Evolutionary conservation across 2,797 vertebrate genomes (phyloP).

Genomic region (Pterois miles): DNA sequence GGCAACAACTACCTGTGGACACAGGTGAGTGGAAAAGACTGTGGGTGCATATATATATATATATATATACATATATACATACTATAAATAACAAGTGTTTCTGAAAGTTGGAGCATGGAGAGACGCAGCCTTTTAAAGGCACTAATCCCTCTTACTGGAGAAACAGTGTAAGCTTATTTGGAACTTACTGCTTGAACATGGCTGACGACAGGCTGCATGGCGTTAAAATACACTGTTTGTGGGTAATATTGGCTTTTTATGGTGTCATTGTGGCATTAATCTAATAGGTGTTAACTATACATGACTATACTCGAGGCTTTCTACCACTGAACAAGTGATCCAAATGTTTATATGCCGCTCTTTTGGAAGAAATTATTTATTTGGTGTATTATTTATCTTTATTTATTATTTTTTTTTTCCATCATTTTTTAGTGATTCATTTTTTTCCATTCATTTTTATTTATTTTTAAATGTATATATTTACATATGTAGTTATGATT

Average conservation of each 20-base stretch:
- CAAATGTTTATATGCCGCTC: background rate
- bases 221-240: background rate
- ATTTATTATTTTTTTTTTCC: too few species aligned
- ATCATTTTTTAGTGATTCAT: too few species aligned
- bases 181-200: constrained; percentile 44
- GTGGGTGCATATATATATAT: background rate
- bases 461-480: too few species aligned
- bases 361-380: background rate
- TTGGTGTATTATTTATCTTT: background rate
- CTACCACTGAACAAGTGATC: background rate
- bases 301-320: too few species aligned
- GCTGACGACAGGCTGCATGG: constrained; percentile 2
- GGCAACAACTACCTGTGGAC: constrained; percentile 28
- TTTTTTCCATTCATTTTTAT: too few species aligned
- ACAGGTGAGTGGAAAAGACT: constrained; percentile 48
- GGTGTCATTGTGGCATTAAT: background rate
- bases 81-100: background rate
- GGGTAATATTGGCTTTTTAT: background rate
- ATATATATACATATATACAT: too few species aligned
- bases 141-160: constrained; percentile 69
- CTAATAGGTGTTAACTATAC: background rate
- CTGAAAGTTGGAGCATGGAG: background rate
- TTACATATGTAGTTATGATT: too few species aligned
- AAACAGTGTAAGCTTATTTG: constrained; percentile 68
- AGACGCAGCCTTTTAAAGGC: constrained; percentile 24